Percentiles rank a stretch among this genome's conserved stretches.
These are phyloP conservation scores for Hypena proboscidalis DNA, from an alignment of 2,888 invertebrate genomes.

Conservation along the genomic window DNA sequence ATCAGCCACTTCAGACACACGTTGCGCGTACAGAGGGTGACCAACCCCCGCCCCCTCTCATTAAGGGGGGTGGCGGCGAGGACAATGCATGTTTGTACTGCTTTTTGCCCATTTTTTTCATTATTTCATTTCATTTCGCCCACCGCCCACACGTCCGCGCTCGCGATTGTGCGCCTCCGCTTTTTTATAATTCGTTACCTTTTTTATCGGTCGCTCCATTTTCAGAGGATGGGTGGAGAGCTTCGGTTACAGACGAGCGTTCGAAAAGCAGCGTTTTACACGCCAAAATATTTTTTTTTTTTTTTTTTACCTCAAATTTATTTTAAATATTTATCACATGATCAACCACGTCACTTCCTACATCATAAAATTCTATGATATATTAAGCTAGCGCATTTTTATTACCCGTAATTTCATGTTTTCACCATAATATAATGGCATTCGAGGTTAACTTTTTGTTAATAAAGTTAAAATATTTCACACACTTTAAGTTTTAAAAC, in stretches of 20 bases:
- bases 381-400: conserved; percentile 3
- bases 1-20: conserved; percentile 78
- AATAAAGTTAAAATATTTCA: conserved; percentile 40
- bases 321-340: neutral
- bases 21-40: conserved; percentile 56
- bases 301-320: neutral
- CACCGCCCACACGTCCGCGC: conserved; percentile 83
- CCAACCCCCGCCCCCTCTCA: conserved; percentile 65
- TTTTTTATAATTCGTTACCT: conserved; percentile 86
- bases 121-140: conserved; percentile 86
- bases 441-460: conserved; percentile 29
- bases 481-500: conserved; percentile 40
- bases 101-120: conserved; percentile 86
- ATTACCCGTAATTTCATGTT: conserved; percentile 23
- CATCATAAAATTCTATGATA: conserved; percentile 1
- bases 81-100: conserved; percentile 86
- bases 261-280: conserved; percentile 40
- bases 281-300: conserved; percentile 1
- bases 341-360: neutral
- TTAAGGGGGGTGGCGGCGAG: conserved; percentile 75
- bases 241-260: conserved; percentile 56
- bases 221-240: conserved; percentile 79
- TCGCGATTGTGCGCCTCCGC: conserved; percentile 82
- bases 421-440: conserved; percentile 27
- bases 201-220: conserved; percentile 85